Evolutionary conservation across 2,113 vertebrate genomes (phyloP).

Genomic region (Neogale vison): DNA sequence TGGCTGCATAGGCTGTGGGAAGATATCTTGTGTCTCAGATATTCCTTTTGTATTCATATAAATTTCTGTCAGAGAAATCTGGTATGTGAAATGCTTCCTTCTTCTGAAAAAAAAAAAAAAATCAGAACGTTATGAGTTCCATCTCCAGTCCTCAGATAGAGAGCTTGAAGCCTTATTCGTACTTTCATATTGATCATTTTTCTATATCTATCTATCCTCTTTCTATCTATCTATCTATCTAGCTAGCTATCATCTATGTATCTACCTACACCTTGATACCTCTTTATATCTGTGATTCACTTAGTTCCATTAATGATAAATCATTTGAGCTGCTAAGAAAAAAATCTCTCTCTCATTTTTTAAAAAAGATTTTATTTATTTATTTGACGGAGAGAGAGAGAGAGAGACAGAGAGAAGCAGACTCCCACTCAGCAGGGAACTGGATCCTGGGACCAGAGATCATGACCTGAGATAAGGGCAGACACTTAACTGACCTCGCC

Average conservation of each 20-base stretch:
- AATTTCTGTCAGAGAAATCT: not conserved
- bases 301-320: not conserved
- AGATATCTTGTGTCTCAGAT: not conserved
- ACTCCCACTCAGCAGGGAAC: too few relatives aligned
- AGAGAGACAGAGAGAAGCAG: too few relatives aligned
- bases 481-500: too few relatives aligned
- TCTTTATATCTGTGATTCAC: not conserved
- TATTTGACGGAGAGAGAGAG: too few relatives aligned
- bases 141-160: not conserved
- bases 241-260: not conserved
- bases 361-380: too few relatives aligned
- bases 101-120: not conserved
- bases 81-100: not conserved
- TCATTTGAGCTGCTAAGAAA: not conserved
- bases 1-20: not conserved
- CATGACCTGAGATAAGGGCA: too few relatives aligned
- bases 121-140: not conserved
- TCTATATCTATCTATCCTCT: not conserved
- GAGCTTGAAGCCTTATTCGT: not conserved
- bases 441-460: too few relatives aligned
- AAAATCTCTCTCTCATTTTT: not conserved
- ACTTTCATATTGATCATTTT: not conserved
- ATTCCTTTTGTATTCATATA: not conserved
- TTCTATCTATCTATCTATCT: not conserved
- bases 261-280: not conserved